Percentiles rank a stretch among this genome's conserved stretches.
Conservation (phyloP, 2,797 vertebrate species). For the Ctenopoma kingsleyae region DNA sequence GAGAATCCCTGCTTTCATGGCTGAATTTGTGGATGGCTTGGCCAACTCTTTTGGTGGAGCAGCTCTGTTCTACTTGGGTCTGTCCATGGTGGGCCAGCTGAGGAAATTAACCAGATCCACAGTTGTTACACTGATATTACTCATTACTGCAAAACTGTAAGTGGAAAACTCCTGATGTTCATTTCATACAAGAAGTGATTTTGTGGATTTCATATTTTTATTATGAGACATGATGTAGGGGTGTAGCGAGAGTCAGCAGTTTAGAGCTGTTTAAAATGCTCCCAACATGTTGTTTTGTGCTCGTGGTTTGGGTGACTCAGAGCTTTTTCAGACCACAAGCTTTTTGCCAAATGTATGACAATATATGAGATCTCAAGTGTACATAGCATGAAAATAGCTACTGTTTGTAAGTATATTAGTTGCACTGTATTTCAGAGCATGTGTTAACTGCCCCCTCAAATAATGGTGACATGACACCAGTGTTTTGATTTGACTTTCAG, state of each 20-base stretch:
- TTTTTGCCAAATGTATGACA: constrained; percentile 29
- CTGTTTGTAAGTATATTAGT: constrained; percentile 14
- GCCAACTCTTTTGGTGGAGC: constrained; percentile 95
- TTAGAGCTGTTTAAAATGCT: constrained; percentile 22
- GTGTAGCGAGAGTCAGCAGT: constrained; percentile 29
- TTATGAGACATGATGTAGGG: constrained; percentile 4
- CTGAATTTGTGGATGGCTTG: constrained; percentile 93
- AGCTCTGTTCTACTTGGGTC: constrained; percentile 96
- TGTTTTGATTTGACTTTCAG: constrained; percentile 74
- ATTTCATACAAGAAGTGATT: not conserved
- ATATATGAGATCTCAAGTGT: constrained; percentile 8
- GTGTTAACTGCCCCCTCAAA: constrained; percentile 15
- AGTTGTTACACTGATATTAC: constrained; percentile 92
- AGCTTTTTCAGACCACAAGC: constrained; percentile 40
- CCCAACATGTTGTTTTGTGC: constrained; percentile 39
- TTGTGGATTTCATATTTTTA: not conserved
- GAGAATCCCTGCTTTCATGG: constrained; percentile 91
- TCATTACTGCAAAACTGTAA: constrained; percentile 98
- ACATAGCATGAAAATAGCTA: constrained; percentile 2
- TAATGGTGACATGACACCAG: not conserved
- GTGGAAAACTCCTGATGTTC: constrained; percentile 65
- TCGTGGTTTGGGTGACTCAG: constrained; percentile 58
- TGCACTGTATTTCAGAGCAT: not conserved
- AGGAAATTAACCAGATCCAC: constrained; percentile 91
- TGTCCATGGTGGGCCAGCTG: constrained; percentile 97